These are phyloP conservation scores for Muschampia plurimacula DNA, from an alignment of 2,888 invertebrate genomes.

Conservation along the genomic window DNA sequence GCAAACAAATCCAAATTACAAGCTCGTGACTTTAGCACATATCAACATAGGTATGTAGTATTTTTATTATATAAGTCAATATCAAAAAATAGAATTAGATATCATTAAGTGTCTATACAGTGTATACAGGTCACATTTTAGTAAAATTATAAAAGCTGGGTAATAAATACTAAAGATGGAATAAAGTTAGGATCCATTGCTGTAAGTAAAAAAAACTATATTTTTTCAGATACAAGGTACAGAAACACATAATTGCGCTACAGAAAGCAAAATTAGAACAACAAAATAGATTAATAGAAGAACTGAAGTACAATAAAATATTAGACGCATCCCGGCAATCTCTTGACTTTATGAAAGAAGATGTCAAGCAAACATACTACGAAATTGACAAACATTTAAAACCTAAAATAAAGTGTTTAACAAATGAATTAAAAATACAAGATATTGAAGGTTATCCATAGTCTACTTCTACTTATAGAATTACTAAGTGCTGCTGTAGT, in stretches of 20 bases:
- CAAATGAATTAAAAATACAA: slow-evolving; percentile 74
- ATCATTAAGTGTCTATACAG: background rate
- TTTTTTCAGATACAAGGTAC: slow-evolving; percentile 86
- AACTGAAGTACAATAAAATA: slow-evolving; percentile 89
- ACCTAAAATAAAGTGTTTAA: slow-evolving; percentile 83
- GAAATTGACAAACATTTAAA: slow-evolving; percentile 84
- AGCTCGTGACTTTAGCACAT: slow-evolving; percentile 69
- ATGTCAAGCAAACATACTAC: slow-evolving; percentile 84
- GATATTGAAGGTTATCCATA: slow-evolving; percentile 71
- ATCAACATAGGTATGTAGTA: slow-evolving; percentile 71
- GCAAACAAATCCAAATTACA: slow-evolving; percentile 61
- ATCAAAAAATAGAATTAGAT: background rate
- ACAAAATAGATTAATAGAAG: slow-evolving; percentile 90
- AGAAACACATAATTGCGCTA: slow-evolving; percentile 89
- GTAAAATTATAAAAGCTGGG: too few species aligned
- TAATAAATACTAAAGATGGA: too few species aligned
- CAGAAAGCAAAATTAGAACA: slow-evolving; percentile 90
- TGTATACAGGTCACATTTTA: background rate
- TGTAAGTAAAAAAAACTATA: background rate
- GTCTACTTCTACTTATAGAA: background rate
- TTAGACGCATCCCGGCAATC: slow-evolving; percentile 87
- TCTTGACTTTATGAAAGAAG: slow-evolving; percentile 82
- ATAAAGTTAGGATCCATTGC: too few species aligned
- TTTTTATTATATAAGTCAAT: background rate
- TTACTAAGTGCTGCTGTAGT: background rate